Evolutionary conservation across 2,113 vertebrate genomes (phyloP), one percentile per base, ranked within the genome.

Genomic region (Hippocampus barbouri): DNA sequence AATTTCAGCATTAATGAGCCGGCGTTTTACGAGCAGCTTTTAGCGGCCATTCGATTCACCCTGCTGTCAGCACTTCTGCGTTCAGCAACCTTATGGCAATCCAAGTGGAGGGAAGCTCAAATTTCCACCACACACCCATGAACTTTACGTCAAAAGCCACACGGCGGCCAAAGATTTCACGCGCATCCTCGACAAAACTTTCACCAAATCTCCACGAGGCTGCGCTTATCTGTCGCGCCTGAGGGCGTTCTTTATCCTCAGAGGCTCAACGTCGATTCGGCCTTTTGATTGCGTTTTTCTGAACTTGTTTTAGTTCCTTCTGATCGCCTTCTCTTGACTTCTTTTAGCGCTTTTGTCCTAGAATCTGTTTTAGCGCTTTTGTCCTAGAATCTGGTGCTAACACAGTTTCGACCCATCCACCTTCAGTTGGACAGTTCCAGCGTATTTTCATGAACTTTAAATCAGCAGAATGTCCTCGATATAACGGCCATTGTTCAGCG

Each of bases 221-320:
- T 59, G 64, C 38, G 77, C 64, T 77, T 56, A 72, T 43, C 72
- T 66, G 69, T 68, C 69, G 5, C 65, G 79, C 83, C 76, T 66
- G 38, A 4, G 74, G 74, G 78, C 72, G 9, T 5, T 77, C 74
- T 72, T 82, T 77, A 76, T 65, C 67, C 74, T 73, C 4, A 56
- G 61, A 72, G 34, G 71, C 78, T 83, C 66, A 79, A 83, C 80
- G 83, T 79, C 73, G 74, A 83, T 85, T 79, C 65, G 49, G 63
- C 63, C 78, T 79, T 78, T 40, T 79, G 72, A 83, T 77, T 70
- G 74, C 47, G 64, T 77, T 69, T 66, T 68, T 45, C 40, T 21
- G 34, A 57, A 38, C 10, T 21, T 68, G 38, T 74, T 66, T 71
- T 64, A 45, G 66, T 3, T 72, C 59, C 67, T 77, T 27, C 30